Evolutionary conservation across 2,888 invertebrate species (phyloP), one percentile per base, ranked within the genome.

Genomic region (Chymomyza caudatula): DNA sequence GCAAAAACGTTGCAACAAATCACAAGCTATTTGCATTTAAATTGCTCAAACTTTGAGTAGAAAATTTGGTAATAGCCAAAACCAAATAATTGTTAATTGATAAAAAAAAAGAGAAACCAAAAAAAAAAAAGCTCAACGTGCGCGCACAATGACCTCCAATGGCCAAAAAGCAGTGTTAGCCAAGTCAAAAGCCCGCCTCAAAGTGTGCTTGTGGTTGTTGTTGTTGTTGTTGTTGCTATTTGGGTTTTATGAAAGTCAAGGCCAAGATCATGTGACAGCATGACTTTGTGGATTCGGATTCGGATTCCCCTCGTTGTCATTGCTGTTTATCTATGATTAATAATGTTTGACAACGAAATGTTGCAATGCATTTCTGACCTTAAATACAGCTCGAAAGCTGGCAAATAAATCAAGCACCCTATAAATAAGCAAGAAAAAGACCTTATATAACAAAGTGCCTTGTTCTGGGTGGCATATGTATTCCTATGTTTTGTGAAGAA

Each of bases 181-280:
- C 61, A 37, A 42, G 63, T 51, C 42, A 29, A 60, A 59, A 71
- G 63, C 63, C 59, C 58, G 17, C 55, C 11, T 43, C 67, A 60
- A 44, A 6, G 51, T 67, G 67, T 67, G 11, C 15, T 54, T 25
- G 17, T 47, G 13, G 15, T 54, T 17, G 25, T 37, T n/a, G 23
- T 22, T 52, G 37, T 43, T 25, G 43, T 53, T 54, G 47, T 52
- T 58, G 52, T 54, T 63, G 11, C 8, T 19, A 15, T 15, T 42
- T n/a, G 15, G 25, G 55, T 49, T 54, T 23, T 49, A 62, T 65
- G 65, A 68, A 68, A 68, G 68, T 68, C 68, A 68, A 68, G 68
- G 68, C 47, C 44, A 58, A 19, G n/a, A 29, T 44, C 53, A 57
- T 65, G 20, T 47, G 17, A 47, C 4, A n/a, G n/a, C n/a, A 47